These are phyloP conservation scores for Smithornis capensis DNA, from an alignment of 2,113 vertebrate species.

Conservation along the genomic window DNA sequence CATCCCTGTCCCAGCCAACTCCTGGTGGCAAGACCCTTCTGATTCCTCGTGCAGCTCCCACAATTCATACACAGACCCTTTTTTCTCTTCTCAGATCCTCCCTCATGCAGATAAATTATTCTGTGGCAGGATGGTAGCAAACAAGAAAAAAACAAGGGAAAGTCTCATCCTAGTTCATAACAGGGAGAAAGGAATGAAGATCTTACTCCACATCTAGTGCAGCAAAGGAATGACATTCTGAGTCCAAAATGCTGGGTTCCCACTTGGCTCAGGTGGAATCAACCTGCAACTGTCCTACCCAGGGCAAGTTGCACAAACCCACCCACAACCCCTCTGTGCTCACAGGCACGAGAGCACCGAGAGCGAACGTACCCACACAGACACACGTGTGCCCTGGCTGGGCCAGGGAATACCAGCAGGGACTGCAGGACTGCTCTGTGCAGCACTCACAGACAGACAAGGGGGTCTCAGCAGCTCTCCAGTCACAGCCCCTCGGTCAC, in stretches of 20 bases:
- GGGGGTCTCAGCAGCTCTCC: background rate
- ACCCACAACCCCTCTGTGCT: fast-evolving
- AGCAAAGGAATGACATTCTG: fast-evolving
- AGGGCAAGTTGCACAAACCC: background rate
- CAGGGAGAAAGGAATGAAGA: background rate
- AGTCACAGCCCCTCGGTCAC: background rate
- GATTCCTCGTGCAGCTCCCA: background rate
- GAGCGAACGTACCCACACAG: background rate
- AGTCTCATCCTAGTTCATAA: background rate
- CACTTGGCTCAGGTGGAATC: background rate
- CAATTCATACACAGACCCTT: fast-evolving
- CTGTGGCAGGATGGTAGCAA: background rate
- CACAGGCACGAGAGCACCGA: fast-evolving
- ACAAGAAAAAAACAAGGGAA: background rate
- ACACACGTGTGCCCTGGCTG: fast-evolving
- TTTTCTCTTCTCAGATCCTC: too few species aligned
- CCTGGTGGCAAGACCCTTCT: background rate
- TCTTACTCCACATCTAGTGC: background rate
- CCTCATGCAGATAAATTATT: background rate
- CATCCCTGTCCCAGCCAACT: background rate
- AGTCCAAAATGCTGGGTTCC: background rate
- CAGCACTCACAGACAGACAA: background rate
- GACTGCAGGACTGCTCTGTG: fast-evolving
- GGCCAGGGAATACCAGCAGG: background rate
- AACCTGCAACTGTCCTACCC: background rate